Evolutionary conservation across 2,888 invertebrate genomes (phyloP).

Genomic region (Hipparchia semele): DNA sequence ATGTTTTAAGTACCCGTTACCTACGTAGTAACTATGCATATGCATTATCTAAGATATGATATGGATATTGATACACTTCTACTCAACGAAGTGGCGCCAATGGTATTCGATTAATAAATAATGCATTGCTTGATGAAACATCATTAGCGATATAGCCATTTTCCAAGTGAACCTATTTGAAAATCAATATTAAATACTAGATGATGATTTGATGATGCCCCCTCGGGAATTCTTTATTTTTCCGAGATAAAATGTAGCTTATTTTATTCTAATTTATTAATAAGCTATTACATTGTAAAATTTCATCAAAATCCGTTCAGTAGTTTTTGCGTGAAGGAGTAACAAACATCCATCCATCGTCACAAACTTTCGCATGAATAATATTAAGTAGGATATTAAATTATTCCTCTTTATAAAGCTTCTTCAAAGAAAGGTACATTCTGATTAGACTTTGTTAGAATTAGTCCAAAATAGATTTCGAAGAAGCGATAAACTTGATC

Average conservation of each 20-base stretch:
- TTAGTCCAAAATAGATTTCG: constrained; percentile 13
- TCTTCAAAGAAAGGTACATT: background rate
- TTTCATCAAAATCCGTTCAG: too few species aligned
- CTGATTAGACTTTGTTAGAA: constrained; percentile 15
- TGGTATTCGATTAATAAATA: constrained; percentile 41
- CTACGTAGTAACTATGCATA: constrained; percentile 37
- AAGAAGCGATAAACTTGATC: constrained; percentile 7
- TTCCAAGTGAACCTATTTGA: too few species aligned
- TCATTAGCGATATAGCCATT: constrained; percentile 28
- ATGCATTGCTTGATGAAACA: constrained; percentile 39
- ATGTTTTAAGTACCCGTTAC: background rate
- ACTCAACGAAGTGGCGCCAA: constrained; percentile 32
- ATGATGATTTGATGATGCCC: too few species aligned
- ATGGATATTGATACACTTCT: constrained; percentile 31
- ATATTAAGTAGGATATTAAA: background rate
- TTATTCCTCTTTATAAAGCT: background rate
- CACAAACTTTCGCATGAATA: too few species aligned
- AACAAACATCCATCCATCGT: too few species aligned
- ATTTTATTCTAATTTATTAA: too few species aligned
- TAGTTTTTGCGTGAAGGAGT: too few species aligned
- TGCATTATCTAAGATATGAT: constrained; percentile 30
- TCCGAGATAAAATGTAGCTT: too few species aligned
- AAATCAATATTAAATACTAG: too few species aligned
- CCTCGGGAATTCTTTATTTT: too few species aligned
- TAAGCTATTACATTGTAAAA: too few species aligned